Base-by-base conservation (phyloP, 2,113 vertebrate genomes). In the Xiphophorus couchianus region DNA sequence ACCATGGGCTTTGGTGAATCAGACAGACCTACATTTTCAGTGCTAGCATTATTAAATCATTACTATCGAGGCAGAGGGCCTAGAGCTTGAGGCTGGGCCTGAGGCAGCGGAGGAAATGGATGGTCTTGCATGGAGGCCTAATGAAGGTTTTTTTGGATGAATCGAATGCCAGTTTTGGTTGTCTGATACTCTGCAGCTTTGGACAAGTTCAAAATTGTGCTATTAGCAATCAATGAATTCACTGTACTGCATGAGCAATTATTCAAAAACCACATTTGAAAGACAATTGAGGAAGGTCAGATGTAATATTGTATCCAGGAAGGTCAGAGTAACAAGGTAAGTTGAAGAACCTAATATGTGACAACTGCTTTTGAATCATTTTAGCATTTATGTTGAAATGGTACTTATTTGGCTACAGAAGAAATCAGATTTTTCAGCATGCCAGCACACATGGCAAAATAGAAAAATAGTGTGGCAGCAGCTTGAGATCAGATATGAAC, bases 1-100 rank as follows among this genome's bases (percentile, higher is more conserved):
- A 84, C 89, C 78, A 64, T 85, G 89, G 94, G 90, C 91, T 93
- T 93, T 92, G 83, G 83, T 77, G 88, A 92, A 92, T 86, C 86
- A 83, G 86, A 80, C 89, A 94, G 92, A 88, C 90, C 93, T 93
- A 92, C 80, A 92, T 94, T 93, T 91, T 90, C 88, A 86, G 81
- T 84, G 84, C 83, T 84, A 89, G 87, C 88, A 93, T 93, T 93
- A 93, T 94, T 94, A 92, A 93, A 94, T 94, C 90, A 94, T 94
- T 88, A 93, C 84, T 84, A 88, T 85, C n/a, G 77, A 84, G 80
- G 84, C 84, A 87, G 78, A 78, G 83, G 90, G 90, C 77, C 88
- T 84, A 63, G 51, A 78, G 90, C 91, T 88, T 0, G 60, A 84
- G 89, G 89, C 81, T 81, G 87, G 82, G 83, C 89, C 84, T 25